A percentile compares a stretch with the other conserved stretches of the same genome.
Evolutionary conservation across 2,888 invertebrate genomes (phyloP).

Genomic region (Thyatira batis): DNA sequence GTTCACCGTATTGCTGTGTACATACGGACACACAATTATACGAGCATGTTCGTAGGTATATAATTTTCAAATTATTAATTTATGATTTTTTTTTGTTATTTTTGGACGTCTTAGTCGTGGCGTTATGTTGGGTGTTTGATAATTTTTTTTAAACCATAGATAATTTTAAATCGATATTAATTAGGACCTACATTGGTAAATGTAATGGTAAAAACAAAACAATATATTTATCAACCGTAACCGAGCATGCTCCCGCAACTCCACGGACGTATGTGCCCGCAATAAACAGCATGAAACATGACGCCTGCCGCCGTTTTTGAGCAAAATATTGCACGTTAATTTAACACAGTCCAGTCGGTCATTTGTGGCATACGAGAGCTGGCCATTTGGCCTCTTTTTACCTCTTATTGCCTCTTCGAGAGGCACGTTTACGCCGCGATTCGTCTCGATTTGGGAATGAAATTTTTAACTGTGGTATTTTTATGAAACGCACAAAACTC

Average conservation of each 20-base stretch:
- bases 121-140: too few relatives aligned
- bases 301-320: conserved; percentile 76
- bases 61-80: too few relatives aligned
- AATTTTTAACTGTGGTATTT: conserved; percentile 17
- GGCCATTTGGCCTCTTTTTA: conserved; percentile 46
- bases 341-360: conserved; percentile 70
- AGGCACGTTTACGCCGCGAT: conserved; percentile 46
- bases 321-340: conserved; percentile 81
- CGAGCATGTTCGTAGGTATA: conserved; percentile 12
- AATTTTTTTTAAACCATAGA: too few relatives aligned
- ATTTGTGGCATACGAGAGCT: conserved; percentile 58
- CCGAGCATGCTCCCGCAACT: conserved; percentile 26
- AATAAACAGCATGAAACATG: conserved; percentile 74
- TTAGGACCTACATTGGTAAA: conserved; percentile 9
- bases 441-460: conserved; percentile 50
- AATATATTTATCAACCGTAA: too few relatives aligned
- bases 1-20: conserved; percentile 35
- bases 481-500: not conserved
- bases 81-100: too few relatives aligned
- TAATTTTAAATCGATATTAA: conserved; percentile 1
- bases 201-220: too few relatives aligned
- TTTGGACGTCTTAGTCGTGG: too few relatives aligned
- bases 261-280: conserved; percentile 45
- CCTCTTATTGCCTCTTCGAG: conserved; percentile 41
- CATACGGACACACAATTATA: conserved; percentile 29